Conservation (phyloP, 2,888 invertebrate genomes). For the Chymomyza fuscimana region DNA sequence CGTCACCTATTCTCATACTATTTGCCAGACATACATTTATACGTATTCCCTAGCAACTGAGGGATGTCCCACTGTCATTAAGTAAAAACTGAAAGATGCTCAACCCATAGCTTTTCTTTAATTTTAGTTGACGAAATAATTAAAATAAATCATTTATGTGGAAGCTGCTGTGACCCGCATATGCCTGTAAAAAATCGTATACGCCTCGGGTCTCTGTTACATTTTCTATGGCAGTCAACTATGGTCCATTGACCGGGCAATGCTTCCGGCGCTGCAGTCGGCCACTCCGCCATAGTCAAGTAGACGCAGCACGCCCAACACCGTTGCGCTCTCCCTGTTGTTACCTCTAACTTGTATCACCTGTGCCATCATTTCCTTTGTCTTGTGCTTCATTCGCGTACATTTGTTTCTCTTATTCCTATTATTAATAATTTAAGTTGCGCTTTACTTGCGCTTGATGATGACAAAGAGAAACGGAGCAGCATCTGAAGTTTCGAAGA, state of each 20-base stretch:
- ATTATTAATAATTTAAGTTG: conserved; percentile 73
- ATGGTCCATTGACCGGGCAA: not conserved
- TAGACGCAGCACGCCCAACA: too few relatives aligned
- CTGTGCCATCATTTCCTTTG: conserved; percentile 18
- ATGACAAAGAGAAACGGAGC: conserved; percentile 20
- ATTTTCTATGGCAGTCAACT: not conserved
- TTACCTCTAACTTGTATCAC: not conserved
- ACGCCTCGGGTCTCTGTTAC: not conserved
- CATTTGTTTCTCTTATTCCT: conserved; percentile 71
- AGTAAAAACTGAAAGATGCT: too few relatives aligned
- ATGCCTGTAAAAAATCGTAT: not conserved
- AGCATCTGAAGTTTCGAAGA: conserved; percentile 22
- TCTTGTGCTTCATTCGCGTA: conserved; percentile 55
- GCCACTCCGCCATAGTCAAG: not conserved
- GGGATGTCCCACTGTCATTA: too few relatives aligned
- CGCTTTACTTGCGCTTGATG: conserved; percentile 53
- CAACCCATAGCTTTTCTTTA: too few relatives aligned
- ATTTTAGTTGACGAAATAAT: too few relatives aligned
- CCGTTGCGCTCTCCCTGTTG: not conserved
- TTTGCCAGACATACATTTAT: too few relatives aligned
- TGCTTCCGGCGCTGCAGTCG: not conserved
- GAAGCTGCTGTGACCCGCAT: not conserved
- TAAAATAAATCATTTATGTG: too few relatives aligned
- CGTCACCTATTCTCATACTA: too few relatives aligned
- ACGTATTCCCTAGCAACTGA: too few relatives aligned